phyloP scores from a whole-genome alignment of 2,113 vertebrate genomes.

The Poecilia latipinna region DNA sequence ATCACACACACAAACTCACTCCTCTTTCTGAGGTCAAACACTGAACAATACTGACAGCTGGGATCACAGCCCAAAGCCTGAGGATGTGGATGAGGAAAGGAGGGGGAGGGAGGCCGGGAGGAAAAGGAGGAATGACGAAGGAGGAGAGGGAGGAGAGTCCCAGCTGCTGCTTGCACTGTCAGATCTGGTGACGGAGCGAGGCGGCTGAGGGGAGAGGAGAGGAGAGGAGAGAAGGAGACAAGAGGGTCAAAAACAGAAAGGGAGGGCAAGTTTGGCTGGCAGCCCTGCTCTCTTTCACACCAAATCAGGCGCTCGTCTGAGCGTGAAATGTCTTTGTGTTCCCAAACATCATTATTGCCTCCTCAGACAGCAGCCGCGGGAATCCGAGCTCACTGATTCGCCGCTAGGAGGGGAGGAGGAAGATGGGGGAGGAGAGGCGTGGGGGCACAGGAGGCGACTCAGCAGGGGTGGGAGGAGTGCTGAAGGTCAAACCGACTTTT shows the following conservation, averaged over 20 bases:
- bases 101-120: constrained; percentile 24
- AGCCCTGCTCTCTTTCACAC: constrained; percentile 85
- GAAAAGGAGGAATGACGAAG: constrained; percentile 69
- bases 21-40: constrained; percentile 82
- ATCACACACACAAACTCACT: constrained; percentile 66
- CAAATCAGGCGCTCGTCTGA: constrained; percentile 87
- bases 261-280: constrained; percentile 83
- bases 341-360: constrained; percentile 85
- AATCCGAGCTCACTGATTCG: constrained; percentile 89
- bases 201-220: constrained; percentile 51
- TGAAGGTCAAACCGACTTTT: constrained; percentile 97
- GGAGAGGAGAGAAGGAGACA: constrained; percentile 42
- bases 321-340: constrained; percentile 84
- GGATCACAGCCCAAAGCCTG: constrained; percentile 81
- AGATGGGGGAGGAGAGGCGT: constrained; percentile 76
- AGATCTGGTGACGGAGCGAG: constrained; percentile 70
- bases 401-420: constrained; percentile 72
- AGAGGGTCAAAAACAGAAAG: constrained; percentile 52
- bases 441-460: constrained; percentile 77
- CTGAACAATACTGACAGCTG: constrained; percentile 96
- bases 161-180: constrained; percentile 78
- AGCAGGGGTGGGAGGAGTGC: constrained; percentile 83
- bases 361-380: constrained; percentile 76
- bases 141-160: constrained; percentile 49
- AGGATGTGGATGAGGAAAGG: constrained; percentile 79